These are phyloP conservation scores for Smithornis capensis DNA, from an alignment of 2,113 vertebrate species.

Conservation along the genomic window DNA sequence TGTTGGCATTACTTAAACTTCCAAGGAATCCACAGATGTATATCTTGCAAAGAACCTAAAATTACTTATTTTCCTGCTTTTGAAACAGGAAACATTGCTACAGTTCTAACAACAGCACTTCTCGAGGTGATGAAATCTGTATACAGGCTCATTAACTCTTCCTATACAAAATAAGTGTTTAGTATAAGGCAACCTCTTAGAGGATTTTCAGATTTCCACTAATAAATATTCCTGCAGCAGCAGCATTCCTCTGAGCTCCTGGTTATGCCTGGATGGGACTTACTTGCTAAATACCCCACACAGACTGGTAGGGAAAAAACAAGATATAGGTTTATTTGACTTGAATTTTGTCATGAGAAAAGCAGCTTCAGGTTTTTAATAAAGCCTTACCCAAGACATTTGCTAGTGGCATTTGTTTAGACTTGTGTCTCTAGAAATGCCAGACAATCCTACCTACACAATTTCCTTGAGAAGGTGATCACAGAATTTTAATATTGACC, in stretches of 20 bases:
- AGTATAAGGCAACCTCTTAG: neutral
- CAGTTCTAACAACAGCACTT: neutral
- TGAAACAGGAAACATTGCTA: neutral
- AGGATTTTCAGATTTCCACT: neutral
- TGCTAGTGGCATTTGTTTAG: neutral
- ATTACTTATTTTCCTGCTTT: neutral
- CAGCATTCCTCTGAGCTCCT: neutral
- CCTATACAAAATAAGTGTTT: neutral
- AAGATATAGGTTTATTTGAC: neutral
- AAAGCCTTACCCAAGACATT: neutral
- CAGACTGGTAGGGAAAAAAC: neutral
- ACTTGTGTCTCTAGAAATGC: neutral
- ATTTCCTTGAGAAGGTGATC: neutral
- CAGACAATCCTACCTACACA: neutral
- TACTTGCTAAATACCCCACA: neutral
- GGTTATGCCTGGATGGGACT: neutral
- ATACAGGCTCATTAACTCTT: neutral
- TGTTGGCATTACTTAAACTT: neutral
- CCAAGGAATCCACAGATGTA: fast-evolving
- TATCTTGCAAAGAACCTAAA: neutral
- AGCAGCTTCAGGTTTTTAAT: neutral
- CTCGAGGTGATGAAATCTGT: neutral
- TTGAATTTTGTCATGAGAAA: neutral
- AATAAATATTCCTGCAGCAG: neutral
- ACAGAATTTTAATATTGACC: neutral